Evolutionary conservation across 2,888 invertebrate genomes (phyloP).

Genomic region (Mesorhabditis spiculigera): DNA sequence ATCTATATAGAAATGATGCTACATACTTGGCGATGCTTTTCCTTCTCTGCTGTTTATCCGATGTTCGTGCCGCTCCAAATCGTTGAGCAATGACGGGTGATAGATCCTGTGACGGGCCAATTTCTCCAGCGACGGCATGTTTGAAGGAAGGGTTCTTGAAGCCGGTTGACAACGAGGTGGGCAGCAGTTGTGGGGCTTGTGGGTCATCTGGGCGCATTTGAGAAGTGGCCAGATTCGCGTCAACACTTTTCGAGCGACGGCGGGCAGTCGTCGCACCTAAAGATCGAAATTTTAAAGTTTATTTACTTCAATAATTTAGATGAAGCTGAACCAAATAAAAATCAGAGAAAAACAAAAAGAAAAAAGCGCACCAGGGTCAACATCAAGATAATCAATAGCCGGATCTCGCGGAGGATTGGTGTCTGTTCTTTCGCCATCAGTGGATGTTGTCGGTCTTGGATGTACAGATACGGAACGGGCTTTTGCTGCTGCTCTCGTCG

Average conservation of each 20-base stretch:
- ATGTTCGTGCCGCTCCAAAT: too few species aligned
- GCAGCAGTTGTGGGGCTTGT: background rate
- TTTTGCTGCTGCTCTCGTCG: background rate
- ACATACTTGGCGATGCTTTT: conserved; percentile 36
- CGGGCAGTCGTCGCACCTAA: background rate
- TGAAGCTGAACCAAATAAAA: too few species aligned
- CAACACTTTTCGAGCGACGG: background rate
- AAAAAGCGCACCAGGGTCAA: background rate
- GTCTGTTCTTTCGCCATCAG: background rate
- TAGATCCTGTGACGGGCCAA: background rate
- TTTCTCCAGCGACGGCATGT: background rate
- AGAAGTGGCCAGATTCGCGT: background rate
- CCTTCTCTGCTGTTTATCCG: conserved; percentile 23
- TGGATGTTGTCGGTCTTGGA: background rate
- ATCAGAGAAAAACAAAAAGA: background rate
- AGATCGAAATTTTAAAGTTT: too few species aligned
- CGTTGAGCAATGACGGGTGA: background rate
- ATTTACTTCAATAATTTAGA: too few species aligned
- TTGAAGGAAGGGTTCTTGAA: conserved; percentile 1
- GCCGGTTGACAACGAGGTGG: background rate
- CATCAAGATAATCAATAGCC: background rate
- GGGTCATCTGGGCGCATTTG: too few species aligned
- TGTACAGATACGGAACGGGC: conserved; percentile 4
- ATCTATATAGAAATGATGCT: too few species aligned
- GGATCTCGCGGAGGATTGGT: background rate